Evolutionary conservation across 2,113 vertebrate species (phyloP).

Genomic region (Electrona antarctica): DNA sequence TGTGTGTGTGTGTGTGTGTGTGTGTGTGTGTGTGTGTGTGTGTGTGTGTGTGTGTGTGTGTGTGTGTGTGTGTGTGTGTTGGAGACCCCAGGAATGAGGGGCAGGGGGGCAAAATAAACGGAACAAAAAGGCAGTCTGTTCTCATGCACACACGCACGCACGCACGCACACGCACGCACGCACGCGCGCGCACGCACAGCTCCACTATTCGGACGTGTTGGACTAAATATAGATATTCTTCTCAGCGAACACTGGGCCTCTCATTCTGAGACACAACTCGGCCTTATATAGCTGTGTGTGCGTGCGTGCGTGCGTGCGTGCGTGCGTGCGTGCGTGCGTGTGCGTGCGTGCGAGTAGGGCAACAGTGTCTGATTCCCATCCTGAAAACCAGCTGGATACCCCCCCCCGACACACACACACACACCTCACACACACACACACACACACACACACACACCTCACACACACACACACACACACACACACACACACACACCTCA

Average conservation of each 20-base stretch:
- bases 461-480: not conserved
- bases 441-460: not conserved
- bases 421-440: constrained; percentile 7
- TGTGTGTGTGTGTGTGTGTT: constrained; percentile 12
- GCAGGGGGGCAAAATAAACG: constrained; percentile 9
- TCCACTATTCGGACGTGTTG: constrained; percentile 23
- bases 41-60: constrained; percentile 15
- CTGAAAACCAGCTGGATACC: constrained; percentile 57
- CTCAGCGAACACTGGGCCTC: not conserved
- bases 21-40: constrained; percentile 15
- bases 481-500: not conserved
- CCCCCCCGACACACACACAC: constrained; percentile 6
- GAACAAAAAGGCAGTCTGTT: constrained; percentile 72
- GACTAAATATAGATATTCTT: constrained; percentile 45
- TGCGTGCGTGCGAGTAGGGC: constrained; percentile 14
- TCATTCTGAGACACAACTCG: not conserved
- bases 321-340: constrained; percentile 2
- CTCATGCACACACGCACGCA: not conserved
- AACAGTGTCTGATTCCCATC: constrained; percentile 60
- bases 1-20: constrained; percentile 18
- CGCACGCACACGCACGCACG: constrained; percentile 19
- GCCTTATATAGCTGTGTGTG: constrained; percentile 23
- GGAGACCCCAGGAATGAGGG: constrained; percentile 2
- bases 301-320: constrained; percentile 23
- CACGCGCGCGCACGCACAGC: not conserved